Percentiles rank a stretch among this genome's conserved stretches.
Evolutionary conservation across 1,140 invertebrate genomes (phyloP).

Genomic region (Aphaenogaster ashmeadi): DNA sequence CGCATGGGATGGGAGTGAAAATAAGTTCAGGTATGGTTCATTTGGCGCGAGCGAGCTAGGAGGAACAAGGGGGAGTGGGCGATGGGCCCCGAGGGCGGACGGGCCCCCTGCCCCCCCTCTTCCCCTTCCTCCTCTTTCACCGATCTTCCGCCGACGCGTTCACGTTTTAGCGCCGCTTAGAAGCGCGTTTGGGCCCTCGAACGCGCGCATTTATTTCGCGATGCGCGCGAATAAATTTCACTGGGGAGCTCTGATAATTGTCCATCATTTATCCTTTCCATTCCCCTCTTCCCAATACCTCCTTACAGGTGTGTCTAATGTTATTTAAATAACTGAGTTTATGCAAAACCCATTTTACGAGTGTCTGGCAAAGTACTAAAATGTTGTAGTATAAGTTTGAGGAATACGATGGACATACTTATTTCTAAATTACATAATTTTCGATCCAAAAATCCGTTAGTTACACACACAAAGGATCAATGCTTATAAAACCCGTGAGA

Average conservation of each 20-base stretch:
- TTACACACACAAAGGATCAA: not conserved
- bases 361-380: not conserved
- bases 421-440: not conserved
- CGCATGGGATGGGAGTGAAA: slow-evolving; percentile 72
- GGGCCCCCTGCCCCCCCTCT: not conserved
- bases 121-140: not conserved
- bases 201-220: slow-evolving; percentile 69
- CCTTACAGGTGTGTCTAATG: no score
- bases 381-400: not conserved
- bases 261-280: not conserved
- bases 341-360: not conserved
- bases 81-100: slow-evolving; percentile 42
- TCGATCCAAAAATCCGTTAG: not conserved
- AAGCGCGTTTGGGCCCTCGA: slow-evolving; percentile 34
- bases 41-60: slow-evolving; percentile 64
- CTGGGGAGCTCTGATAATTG: slow-evolving; percentile 65
- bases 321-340: slow-evolving; percentile 13
- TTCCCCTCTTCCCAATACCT: not conserved
- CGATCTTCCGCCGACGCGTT: slow-evolving; percentile 42
- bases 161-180: slow-evolving; percentile 77
- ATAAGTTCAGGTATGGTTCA: slow-evolving; percentile 79
- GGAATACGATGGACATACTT: not conserved
- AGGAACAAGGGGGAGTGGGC: slow-evolving; percentile 28
- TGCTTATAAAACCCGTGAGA: not conserved
- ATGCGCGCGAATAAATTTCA: slow-evolving; percentile 75